phyloP scores from a whole-genome alignment of 2,888 invertebrate species.

The Linyphia triangularis region DNA sequence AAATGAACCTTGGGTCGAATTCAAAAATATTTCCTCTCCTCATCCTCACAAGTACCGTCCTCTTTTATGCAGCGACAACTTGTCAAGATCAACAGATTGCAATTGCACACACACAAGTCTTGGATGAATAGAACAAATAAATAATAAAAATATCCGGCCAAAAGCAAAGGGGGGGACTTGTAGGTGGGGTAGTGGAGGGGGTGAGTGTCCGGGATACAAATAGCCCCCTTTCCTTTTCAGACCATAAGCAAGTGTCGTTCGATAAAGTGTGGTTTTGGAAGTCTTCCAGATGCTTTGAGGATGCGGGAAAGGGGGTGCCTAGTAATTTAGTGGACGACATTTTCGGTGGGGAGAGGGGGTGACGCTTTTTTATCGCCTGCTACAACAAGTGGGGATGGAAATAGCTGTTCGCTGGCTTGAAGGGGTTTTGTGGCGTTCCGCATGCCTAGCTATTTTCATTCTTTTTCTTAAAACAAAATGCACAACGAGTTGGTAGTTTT shows the following conservation, averaged over 20 bases:
- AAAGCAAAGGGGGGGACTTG: not conserved
- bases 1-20: too few relatives aligned
- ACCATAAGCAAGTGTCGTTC: not conserved
- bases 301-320: not conserved
- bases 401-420: slow-evolving; percentile 24
- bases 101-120: not conserved
- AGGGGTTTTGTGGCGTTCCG: not conserved
- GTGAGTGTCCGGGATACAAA: not conserved
- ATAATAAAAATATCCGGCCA: not conserved
- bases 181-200: not conserved
- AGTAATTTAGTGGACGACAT: slow-evolving; percentile 17
- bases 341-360: not conserved
- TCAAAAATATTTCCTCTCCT: too few relatives aligned
- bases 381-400: slow-evolving; percentile 52
- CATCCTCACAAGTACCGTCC: too few relatives aligned
- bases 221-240: not conserved
- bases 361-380: slow-evolving; percentile 8
- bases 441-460: too few relatives aligned
- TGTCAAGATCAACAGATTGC: slow-evolving; percentile 63
- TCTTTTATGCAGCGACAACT: not conserved
- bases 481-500: too few relatives aligned
- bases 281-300: slow-evolving; percentile 3
- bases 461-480: too few relatives aligned
- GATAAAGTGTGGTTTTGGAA: slow-evolving; percentile 25
- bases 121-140: not conserved